Evolutionary conservation across 2,797 vertebrate genomes (phyloP).

Genomic region (Sebastes reedi): DNA sequence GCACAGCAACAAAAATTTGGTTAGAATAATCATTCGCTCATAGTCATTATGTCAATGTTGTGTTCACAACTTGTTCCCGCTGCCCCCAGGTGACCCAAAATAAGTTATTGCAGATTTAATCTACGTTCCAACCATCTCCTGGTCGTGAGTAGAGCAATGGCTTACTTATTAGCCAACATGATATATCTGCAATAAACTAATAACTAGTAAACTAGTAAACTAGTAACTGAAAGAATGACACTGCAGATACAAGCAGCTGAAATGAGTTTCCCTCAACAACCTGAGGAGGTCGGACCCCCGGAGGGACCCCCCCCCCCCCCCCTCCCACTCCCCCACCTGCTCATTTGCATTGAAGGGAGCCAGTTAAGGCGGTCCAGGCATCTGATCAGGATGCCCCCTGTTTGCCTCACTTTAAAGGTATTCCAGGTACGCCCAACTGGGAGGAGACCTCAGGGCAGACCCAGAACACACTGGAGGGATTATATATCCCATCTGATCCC

Average conservation of each 20-base stretch:
- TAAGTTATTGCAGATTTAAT: no score
- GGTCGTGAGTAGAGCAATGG: not conserved
- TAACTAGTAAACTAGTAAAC: no score
- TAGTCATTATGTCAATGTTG: no score
- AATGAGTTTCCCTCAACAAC: not conserved
- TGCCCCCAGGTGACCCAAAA: no score
- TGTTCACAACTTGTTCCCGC: no score
- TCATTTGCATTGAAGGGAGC: not conserved
- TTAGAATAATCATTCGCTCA: no score
- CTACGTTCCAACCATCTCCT: no score
- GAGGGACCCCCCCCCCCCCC: no score
- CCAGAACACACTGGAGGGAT: not conserved
- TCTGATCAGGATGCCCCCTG: not conserved
- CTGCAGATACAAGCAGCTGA: not conserved
- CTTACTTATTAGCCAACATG: not conserved
- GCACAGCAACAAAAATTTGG: no score
- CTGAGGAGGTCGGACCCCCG: no score
- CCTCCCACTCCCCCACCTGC: not conserved
- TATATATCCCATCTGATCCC: not conserved
- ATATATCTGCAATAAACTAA: not conserved
- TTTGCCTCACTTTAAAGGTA: not conserved
- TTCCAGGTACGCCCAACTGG: conserved; percentile 15
- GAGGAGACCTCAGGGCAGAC: conserved; percentile 6
- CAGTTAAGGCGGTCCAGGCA: not conserved
- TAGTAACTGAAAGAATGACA: not conserved